Base-by-base conservation (phyloP, 2,113 vertebrate genomes). In the Bombycilla garrulus region DNA sequence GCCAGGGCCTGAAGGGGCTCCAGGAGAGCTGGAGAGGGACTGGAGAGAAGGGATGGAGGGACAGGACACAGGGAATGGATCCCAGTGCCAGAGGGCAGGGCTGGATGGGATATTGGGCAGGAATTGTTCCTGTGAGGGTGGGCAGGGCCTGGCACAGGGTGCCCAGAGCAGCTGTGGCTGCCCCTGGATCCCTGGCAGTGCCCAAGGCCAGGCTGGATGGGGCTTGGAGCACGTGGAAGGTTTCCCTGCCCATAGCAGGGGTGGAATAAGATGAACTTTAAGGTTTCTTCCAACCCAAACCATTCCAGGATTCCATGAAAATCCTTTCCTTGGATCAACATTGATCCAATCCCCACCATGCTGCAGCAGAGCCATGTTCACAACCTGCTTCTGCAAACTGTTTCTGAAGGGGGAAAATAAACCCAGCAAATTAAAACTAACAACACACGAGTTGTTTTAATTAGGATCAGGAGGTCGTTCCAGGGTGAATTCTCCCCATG, bases 231-330 rank as follows among this genome's bases (percentile, higher is more conserved):
- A 64, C 11, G 64, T 40, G 79, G 54, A 10, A 82, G 54, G 19
- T 12, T 54, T 35, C 80, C 45, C 54, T 81, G 65, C n/a, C n/a
- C 44, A 48, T 28, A 29, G 53, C 44, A 15, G 35, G 15, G 42
- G 18, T 11, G 18, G 23, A 0, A 58, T 0, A 0, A 1, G 56
- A 9, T 44, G 56, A 0, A 3, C 0, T 61, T 21, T 36, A 17
- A 36, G 2, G 0, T 62, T 26, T 10, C 26, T 61, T 31, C 18
- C 47, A 0, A 7, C 38, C 21, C 58, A 47, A 28, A 56, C 11
- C 29, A 24, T 40, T 29, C 19, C 50, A 48, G 35, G 24, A 42
- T 50, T 76, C 61, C 61, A 7, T 35, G 20, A 11, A 35, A 65
- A 40, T 24, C 2, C 6, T 14, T 81, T 26, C 40, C 58, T 9